A percentile compares a stretch with the other conserved stretches of the same genome.
Evolutionary conservation across 2,888 invertebrate species (phyloP).

Genomic region (Orthosia gracilis): DNA sequence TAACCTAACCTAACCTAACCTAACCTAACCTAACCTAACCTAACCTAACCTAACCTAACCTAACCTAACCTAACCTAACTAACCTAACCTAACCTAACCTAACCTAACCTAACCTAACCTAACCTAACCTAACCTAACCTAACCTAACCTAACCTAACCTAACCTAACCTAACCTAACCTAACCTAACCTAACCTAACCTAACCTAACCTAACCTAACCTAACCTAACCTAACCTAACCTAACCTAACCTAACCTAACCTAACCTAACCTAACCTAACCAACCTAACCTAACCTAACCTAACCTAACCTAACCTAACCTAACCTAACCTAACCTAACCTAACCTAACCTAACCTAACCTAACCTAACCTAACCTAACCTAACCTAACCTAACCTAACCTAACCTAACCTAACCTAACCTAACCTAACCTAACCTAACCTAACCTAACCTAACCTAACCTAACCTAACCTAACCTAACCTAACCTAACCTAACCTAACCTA

Average conservation of each 20-base stretch:
- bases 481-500: conserved; percentile 55
- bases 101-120: too few relatives aligned
- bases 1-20: too few relatives aligned
- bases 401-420: conserved; percentile 54
- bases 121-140: neutral
- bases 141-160: conserved; percentile 39
- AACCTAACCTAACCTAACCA: conserved; percentile 48
- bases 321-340: conserved; percentile 61
- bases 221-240: neutral
- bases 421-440: conserved; percentile 53
- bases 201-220: neutral
- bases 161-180: conserved; percentile 56
- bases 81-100: too few relatives aligned
- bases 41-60: too few relatives aligned
- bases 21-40: too few relatives aligned
- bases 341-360: conserved; percentile 57
- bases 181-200: conserved; percentile 46
- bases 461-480: conserved; percentile 55
- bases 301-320: conserved; percentile 58
- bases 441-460: conserved; percentile 42
- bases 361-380: conserved; percentile 60
- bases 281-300: conserved; percentile 49
- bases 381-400: conserved; percentile 60
- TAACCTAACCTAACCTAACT: too few relatives aligned
- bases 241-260: neutral